Evolutionary conservation across 2,888 invertebrate species (phyloP).

Genomic region (Coleophora deauratella): DNA sequence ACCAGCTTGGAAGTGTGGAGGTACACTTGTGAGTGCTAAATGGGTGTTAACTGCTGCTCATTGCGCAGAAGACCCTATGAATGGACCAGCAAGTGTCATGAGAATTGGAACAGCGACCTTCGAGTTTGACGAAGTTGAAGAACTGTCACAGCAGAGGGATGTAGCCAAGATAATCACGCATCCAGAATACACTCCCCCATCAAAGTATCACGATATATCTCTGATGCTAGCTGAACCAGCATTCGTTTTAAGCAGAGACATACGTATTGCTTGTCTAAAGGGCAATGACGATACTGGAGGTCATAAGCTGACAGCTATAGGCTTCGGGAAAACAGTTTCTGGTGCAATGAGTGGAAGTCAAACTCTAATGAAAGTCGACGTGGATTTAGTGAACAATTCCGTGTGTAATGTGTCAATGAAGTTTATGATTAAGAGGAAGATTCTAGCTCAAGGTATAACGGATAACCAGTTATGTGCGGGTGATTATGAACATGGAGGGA

Average conservation of each 20-base stretch:
- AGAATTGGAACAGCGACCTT: conserved; percentile 72
- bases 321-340: conserved; percentile 75
- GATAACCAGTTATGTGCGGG: conserved; percentile 60
- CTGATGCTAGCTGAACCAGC: conserved; percentile 68
- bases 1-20: conserved; percentile 61
- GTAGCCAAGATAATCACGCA: conserved; percentile 62
- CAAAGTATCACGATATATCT: conserved; percentile 78
- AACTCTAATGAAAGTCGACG: conserved; percentile 64
- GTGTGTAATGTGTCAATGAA: conserved; percentile 55
- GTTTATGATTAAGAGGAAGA: conserved; percentile 45
- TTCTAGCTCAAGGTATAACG: conserved; percentile 44
- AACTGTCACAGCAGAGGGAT: conserved; percentile 64
- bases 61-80: conserved; percentile 48
- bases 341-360: conserved; percentile 53
- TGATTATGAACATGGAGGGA: conserved; percentile 56
- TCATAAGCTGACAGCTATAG: conserved; percentile 70
- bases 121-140: conserved; percentile 60
- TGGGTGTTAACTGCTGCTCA: conserved; percentile 68
- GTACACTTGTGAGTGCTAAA: conserved; percentile 46
- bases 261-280: conserved; percentile 77
- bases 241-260: conserved; percentile 64
- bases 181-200: conserved; percentile 71
- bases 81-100: conserved; percentile 64
- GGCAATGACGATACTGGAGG: conserved; percentile 27
- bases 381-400: conserved; percentile 41